phyloP scores from a whole-genome alignment of 2,797 vertebrate species.

The Pelochelys cantorii region DNA sequence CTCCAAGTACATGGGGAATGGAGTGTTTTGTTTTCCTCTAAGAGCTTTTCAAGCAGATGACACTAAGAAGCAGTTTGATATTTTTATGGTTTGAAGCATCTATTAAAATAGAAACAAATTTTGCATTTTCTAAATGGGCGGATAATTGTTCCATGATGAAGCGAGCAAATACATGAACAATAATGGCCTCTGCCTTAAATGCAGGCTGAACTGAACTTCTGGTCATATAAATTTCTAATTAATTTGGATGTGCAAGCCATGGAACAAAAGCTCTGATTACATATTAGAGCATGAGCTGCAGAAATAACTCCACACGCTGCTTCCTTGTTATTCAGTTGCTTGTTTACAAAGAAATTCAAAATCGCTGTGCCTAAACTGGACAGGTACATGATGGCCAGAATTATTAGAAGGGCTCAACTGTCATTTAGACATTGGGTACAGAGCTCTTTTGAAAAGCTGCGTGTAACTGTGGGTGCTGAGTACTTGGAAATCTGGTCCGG shows the following conservation, averaged over 20 bases:
- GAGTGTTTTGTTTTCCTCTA: background rate
- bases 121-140: conserved; percentile 50
- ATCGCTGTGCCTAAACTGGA: background rate
- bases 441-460: background rate
- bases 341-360: background rate
- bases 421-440: background rate
- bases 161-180: conserved; percentile 1
- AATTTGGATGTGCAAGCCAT: conserved; percentile 52
- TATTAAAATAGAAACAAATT: conserved; percentile 55
- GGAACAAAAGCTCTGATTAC: conserved; percentile 61
- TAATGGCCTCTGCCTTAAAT: conserved; percentile 43
- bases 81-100: background rate
- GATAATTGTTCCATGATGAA: conserved; percentile 52
- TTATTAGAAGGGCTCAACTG: background rate
- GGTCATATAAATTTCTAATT: conserved; percentile 62
- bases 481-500: background rate
- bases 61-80: background rate
- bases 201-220: background rate
- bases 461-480: background rate
- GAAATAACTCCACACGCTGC: background rate
- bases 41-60: background rate
- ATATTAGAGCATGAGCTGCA: conserved; percentile 9
- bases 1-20: background rate
- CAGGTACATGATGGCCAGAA: background rate
- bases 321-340: background rate